Base-by-base conservation (phyloP, 1,140 invertebrate genomes). In the Halesus radiatus region DNA sequence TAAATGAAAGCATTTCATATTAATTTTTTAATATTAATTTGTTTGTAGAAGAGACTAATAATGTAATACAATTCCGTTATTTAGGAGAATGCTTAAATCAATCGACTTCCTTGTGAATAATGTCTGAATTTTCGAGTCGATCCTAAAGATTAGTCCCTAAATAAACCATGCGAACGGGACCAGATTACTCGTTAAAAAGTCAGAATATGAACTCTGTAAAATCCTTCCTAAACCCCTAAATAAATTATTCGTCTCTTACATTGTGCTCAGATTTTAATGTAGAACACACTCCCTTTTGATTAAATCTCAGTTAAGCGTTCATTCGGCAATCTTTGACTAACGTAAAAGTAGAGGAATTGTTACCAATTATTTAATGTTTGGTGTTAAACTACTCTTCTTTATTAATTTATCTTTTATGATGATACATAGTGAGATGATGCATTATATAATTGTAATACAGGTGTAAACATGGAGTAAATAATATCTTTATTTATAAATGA, bases 101-200 rank as follows among this genome's bases (percentile, higher is more conserved):
- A 60, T 60, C 56, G 23, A 60, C 23, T 60, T 60, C 10, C 10
- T 13, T 60, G 8, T 60, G 23, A 18, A 60, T 60, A 60, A 18
- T 60, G 18, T 6, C 62, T 29, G 1, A 79, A 79, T 79, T 82
- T 53, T 32, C 70, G 22, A 54, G 32, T 32, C 10, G 16, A 62
- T 54, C 37, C 73, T 58, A 23, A 70, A 77, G 66, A 81, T 81
- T 81, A 58, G 75, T 26, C 56, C 50, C 50, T 68, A n/a, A 74
- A 78, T 64, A 75, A 81, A 74, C 32, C 58, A 50, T 37, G 74
- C 22, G 58, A 64, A 77, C 37, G 58, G 45, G 45, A 60, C 29
- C 77, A 76, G 77, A 82, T 82, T 79, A 82, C 73, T 52, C 77
- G 73, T 64, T 77, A 76, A 78, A 81, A 81, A 81, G 81, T 80